These are phyloP conservation scores for Strigamia transsilvanica DNA, from an alignment of 2,888 invertebrate genomes.

Conservation along the genomic window DNA sequence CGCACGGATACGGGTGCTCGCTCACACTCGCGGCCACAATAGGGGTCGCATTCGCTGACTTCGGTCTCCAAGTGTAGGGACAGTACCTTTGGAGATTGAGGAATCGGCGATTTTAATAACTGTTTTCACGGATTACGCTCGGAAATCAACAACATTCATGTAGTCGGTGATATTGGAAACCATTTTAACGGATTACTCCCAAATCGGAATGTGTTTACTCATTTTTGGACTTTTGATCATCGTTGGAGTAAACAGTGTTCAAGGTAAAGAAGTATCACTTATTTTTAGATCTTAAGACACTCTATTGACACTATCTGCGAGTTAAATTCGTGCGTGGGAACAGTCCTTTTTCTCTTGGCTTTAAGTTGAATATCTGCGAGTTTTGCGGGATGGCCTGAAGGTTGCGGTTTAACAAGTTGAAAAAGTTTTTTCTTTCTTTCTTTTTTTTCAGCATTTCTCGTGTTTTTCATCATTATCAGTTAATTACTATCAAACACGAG, in stretches of 20 bases:
- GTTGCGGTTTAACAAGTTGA: constrained; percentile 2
- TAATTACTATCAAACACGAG: too few relatives aligned
- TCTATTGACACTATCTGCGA: not conserved
- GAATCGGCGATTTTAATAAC: constrained; percentile 14
- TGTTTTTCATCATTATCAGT: too few relatives aligned
- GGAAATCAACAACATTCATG: constrained; percentile 32
- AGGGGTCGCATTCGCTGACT: constrained; percentile 49
- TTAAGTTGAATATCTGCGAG: not conserved
- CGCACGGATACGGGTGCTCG: not conserved
- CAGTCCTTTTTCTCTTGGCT: not conserved
- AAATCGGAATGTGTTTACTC: constrained; percentile 45
- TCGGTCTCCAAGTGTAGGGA: constrained; percentile 49
- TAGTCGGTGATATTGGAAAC: constrained; percentile 5
- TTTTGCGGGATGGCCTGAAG: constrained; percentile 4
- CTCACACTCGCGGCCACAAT: constrained; percentile 29
- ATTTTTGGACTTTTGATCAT: constrained; percentile 49
- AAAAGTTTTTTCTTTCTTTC: not conserved
- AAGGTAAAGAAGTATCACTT: not conserved
- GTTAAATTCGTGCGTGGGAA: not conserved
- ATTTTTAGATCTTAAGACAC: not conserved
- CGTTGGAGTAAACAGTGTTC: constrained; percentile 49
- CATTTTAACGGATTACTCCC: constrained; percentile 45
- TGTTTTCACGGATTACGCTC: constrained; percentile 13
- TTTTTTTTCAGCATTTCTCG: too few relatives aligned
- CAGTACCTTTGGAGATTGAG: constrained; percentile 46